Percentiles rank a stretch among this genome's conserved stretches.
Conservation (phyloP, 2,888 invertebrate genomes). For the Mylabris sibirica region DNA sequence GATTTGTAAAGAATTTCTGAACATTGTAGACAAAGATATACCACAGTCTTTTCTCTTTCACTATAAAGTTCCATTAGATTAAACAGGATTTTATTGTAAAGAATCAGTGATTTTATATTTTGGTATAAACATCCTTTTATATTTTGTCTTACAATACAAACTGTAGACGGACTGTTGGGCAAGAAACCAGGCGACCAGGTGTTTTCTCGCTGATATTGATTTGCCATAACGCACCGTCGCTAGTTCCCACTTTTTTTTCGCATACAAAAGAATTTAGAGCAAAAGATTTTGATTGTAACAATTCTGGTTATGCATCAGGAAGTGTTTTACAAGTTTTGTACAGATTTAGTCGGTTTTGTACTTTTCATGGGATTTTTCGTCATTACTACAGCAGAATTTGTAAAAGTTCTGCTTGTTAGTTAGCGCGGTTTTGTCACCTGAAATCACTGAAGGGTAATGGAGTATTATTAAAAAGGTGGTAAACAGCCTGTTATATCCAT, state of each 20-base stretch:
- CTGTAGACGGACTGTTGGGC: conserved; percentile 51
- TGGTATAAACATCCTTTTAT: conserved; percentile 50
- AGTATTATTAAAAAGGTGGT: conserved; percentile 24
- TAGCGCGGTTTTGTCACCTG: background rate
- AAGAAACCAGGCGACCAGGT: conserved; percentile 55
- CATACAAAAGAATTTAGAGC: conserved; percentile 49
- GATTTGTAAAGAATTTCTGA: conserved; percentile 40
- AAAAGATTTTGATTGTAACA: conserved; percentile 22
- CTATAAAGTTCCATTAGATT: conserved; percentile 32
- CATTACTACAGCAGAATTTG: background rate
- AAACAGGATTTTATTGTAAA: background rate
- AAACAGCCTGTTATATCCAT: conserved; percentile 25
- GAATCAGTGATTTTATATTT: conserved; percentile 35
- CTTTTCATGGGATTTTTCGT: background rate
- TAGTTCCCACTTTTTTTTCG: too few relatives aligned
- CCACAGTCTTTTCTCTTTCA: conserved; percentile 44
- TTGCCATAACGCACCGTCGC: conserved; percentile 48
- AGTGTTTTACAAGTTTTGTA: background rate
- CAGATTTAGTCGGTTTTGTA: background rate
- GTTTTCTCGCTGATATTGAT: conserved; percentile 53
- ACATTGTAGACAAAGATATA: conserved; percentile 44
- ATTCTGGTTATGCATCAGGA: conserved; percentile 36
- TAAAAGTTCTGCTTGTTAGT: background rate
- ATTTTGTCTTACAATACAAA: conserved; percentile 42
- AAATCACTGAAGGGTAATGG: background rate